Evolutionary conservation across 2,113 vertebrate genomes (phyloP).

Genomic region (Leiothrix lutea): DNA sequence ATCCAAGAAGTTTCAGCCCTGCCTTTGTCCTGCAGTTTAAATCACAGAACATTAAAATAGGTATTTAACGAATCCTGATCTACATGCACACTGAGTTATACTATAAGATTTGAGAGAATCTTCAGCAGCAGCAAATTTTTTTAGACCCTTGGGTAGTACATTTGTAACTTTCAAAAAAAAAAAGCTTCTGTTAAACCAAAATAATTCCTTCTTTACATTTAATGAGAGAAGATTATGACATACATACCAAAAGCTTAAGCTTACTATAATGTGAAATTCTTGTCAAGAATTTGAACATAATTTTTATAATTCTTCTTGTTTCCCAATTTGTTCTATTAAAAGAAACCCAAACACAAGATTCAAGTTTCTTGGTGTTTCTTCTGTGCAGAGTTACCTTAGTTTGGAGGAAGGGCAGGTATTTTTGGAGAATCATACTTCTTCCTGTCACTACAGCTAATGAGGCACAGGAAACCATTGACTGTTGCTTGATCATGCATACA

Average conservation of each 20-base stretch:
- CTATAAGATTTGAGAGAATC: background rate
- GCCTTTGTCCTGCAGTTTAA: background rate
- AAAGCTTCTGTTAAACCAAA: background rate
- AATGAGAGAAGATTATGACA: background rate
- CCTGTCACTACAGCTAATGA: constrained; percentile 83
- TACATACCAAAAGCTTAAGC: background rate
- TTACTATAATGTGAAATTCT: background rate
- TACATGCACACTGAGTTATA: background rate
- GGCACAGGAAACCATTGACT: constrained; percentile 81
- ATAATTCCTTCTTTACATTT: background rate
- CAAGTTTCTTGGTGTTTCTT: constrained; percentile 35
- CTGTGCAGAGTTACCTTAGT: constrained; percentile 57
- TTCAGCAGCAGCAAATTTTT: background rate
- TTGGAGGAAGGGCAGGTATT: constrained; percentile 76
- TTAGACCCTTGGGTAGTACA: background rate
- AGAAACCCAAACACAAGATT: background rate
- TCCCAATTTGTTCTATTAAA: background rate
- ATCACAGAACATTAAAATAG: background rate
- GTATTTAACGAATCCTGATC: background rate
- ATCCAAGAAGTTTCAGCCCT: background rate
- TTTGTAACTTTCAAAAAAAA: background rate
- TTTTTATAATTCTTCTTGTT: background rate
- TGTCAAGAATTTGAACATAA: background rate
- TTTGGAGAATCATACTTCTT: constrained; percentile 76
- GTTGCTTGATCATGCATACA: constrained; percentile 82